Conservation (phyloP, 2,888 invertebrate genomes). For the Belgica antarctica region DNA sequence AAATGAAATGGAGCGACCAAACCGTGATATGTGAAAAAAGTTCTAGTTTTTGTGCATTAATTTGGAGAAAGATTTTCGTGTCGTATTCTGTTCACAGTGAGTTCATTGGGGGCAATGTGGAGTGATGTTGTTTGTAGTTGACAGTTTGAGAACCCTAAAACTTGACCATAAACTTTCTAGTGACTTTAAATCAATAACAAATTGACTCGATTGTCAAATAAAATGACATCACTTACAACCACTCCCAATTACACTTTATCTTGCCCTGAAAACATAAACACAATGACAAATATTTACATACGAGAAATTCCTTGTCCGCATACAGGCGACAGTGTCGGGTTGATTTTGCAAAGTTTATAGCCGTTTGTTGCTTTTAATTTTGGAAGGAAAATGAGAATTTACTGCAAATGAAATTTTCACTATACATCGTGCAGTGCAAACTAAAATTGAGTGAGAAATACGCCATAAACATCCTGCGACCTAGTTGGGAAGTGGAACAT, state of each 20-base stretch:
- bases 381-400: background rate
- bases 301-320: background rate
- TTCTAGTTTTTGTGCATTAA: constrained; percentile 9
- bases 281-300: constrained; percentile 1
- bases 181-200: too few species aligned
- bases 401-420: constrained; percentile 23
- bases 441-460: constrained; percentile 13
- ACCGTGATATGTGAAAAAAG: constrained; percentile 1
- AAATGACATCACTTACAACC: too few species aligned
- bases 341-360: background rate
- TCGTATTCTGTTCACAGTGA: too few species aligned
- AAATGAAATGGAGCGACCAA: background rate
- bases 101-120: background rate
- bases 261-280: background rate
- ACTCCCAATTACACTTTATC: constrained; percentile 4
- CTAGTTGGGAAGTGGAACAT: background rate
- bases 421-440: background rate
- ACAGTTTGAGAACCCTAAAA: too few species aligned
- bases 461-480: background rate
- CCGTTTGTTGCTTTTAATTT: background rate
- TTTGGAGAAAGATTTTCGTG: constrained; percentile 8
- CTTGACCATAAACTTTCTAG: too few species aligned
- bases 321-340: background rate
- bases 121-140: too few species aligned
- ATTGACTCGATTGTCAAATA: too few species aligned